These are phyloP conservation scores for Zaprionus kolodkinae DNA, from an alignment of 1,140 invertebrate species.

Conservation along the genomic window DNA sequence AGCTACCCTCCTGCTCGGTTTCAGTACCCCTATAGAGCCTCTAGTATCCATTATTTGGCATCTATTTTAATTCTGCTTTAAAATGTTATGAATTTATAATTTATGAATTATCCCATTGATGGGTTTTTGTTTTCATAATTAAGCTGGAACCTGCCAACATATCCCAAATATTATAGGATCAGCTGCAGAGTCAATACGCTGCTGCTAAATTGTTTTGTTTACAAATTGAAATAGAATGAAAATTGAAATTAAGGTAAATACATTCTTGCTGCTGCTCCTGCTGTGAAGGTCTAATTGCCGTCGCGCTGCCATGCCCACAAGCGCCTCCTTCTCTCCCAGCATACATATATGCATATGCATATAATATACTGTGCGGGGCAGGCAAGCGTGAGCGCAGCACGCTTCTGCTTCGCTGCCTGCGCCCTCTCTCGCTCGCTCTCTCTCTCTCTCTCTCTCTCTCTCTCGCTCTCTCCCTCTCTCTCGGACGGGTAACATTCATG, in stretches of 20 bases:
- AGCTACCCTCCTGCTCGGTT: no score
- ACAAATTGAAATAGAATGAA: slow-evolving; percentile 1
- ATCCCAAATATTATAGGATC: no score
- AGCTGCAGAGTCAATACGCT: background rate
- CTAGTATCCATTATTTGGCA: no score
- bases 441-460: background rate
- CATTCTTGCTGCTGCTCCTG: slow-evolving; percentile 17
- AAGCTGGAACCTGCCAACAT: no score
- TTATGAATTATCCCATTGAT: no score
- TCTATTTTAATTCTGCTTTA: no score
- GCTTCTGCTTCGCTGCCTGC: slow-evolving; percentile 49
- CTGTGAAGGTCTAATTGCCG: slow-evolving; percentile 61
- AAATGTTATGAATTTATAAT: no score
- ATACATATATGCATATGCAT: slow-evolving; percentile 8
- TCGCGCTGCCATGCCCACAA: slow-evolving; percentile 39
- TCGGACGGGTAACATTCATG: slow-evolving; percentile 39
- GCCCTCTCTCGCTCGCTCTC: slow-evolving; percentile 28
- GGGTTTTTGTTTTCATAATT: no score
- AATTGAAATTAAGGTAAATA: slow-evolving; percentile 25
- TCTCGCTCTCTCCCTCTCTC: slow-evolving; percentile 4
- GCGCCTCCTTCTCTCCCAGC: background rate
- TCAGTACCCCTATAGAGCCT: no score
- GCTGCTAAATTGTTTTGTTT: background rate
- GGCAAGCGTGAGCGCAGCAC: slow-evolving; percentile 47
- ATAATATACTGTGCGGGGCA: slow-evolving; percentile 45